A percentile compares a stretch with the other conserved stretches of the same genome.
These are phyloP conservation scores for Cygnus atratus DNA, from an alignment of 2,113 vertebrate species.

Conservation along the genomic window DNA sequence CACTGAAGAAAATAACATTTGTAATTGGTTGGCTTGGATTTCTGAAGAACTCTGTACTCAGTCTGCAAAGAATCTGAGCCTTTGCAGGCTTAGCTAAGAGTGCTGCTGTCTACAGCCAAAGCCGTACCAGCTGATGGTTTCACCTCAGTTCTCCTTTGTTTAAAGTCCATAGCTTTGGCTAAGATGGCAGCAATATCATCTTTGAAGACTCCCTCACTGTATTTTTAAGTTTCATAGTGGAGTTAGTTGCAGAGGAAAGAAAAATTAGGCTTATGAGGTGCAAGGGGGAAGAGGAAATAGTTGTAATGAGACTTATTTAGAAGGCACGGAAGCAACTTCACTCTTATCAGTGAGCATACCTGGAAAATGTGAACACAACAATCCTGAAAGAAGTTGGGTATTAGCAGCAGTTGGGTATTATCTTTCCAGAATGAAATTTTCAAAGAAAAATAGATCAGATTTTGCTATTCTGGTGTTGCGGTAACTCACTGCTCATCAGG, in stretches of 20 bases:
- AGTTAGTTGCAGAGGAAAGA: neutral
- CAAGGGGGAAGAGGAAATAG: neutral
- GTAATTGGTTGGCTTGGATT: conserved; percentile 18
- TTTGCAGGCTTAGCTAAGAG: neutral
- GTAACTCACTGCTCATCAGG: neutral
- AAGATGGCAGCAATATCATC: neutral
- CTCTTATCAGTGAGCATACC: neutral
- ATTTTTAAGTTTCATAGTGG: neutral
- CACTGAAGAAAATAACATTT: neutral
- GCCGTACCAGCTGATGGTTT: neutral
- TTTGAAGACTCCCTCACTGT: neutral
- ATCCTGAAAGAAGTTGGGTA: neutral
- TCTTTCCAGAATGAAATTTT: neutral
- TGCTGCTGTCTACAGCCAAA: neutral
- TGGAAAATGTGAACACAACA: neutral
- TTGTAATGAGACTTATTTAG: neutral
- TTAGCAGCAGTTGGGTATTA: neutral
- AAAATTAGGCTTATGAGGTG: neutral
- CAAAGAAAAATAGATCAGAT: neutral
- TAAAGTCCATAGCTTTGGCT: neutral
- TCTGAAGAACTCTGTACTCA: conserved; percentile 1
- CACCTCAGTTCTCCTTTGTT: neutral
- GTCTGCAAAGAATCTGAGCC: neutral
- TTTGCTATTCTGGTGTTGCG: neutral
- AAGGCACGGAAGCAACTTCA: neutral